Base-by-base conservation (phyloP, 2,888 invertebrate genomes). In the Lumbricus terrestris region DNA sequence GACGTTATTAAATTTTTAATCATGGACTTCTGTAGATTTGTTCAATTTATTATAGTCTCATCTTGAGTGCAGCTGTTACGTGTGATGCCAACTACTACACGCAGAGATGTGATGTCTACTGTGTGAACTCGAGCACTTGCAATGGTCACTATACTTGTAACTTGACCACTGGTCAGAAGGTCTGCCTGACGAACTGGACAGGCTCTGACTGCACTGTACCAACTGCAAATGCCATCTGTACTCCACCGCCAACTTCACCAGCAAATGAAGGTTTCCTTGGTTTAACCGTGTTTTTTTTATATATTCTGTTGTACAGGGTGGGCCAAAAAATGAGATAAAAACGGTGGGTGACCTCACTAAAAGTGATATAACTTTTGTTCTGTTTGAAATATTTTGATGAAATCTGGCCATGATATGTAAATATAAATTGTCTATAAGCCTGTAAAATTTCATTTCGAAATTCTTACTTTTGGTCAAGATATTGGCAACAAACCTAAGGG, bases 81-180 rank as follows among this genome's bases (percentile, higher is more conserved):
- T 91, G 91, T 90, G 90, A 91, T 89, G 42, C 85, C 34, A 83
- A 91, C 89, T 91, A 91, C 89, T 91, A 89, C 29, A 90, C 89
- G 5, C 40, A 40, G 6, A 42, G 82, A 29, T 91, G 91, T 85
- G 40, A 90, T 33, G 42, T 38, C 33, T 83, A 38, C 83, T 91
- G 91, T 88, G 37, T 90, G 23, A 23, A 18, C 33, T 38, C 88
- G 5, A 85, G 88, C 88, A 88, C 29, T 37, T 88, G 88, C 37
- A 37, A n/a, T n/a, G 90, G 91, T 37, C 91, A 91, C 54, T 91
- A 88, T 82, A 90, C 90, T 2, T 91, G 91, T 54, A 89, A 89
- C 47, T 15, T 34, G 35, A 69, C 33, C 85, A 90, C 89, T 85
- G 91, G 91, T 33, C 33, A 40, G 54, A 90, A 90, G 69, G 89